Conservation (phyloP, 2,113 vertebrate species). For the Casuarius casuarius region DNA sequence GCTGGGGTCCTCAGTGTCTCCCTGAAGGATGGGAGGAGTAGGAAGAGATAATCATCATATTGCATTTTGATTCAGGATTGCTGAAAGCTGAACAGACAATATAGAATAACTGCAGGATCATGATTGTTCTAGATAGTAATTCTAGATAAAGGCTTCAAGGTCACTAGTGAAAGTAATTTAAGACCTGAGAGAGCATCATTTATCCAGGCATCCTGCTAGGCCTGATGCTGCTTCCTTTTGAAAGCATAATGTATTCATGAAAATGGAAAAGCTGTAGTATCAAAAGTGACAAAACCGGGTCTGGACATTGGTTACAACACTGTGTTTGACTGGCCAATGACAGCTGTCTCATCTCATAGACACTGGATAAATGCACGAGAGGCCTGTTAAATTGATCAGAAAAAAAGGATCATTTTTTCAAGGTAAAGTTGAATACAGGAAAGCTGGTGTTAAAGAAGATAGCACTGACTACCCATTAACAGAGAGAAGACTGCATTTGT, state of each 20-base stretch:
- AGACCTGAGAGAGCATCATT: not conserved
- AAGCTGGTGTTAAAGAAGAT: not conserved
- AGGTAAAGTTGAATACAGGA: not conserved
- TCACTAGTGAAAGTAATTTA: not conserved
- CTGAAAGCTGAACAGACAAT: not conserved
- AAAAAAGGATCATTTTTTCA: not conserved
- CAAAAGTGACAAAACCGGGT: not conserved
- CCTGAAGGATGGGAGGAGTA: not conserved
- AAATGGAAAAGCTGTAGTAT: not conserved
- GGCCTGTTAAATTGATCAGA: not conserved
- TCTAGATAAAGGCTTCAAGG: not conserved
- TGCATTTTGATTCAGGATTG: not conserved
- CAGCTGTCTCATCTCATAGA: not conserved
- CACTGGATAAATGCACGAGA: not conserved
- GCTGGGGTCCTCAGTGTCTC: not conserved
- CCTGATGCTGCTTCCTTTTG: not conserved
- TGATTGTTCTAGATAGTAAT: not conserved
- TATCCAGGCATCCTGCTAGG: not conserved
- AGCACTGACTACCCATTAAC: not conserved
- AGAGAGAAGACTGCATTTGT: fast-evolving
- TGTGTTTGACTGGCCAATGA: not conserved
- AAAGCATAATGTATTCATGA: not conserved
- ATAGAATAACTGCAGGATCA: not conserved
- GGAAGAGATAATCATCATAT: not conserved
- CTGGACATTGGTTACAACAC: not conserved